Evolutionary conservation across 2,888 invertebrate species (phyloP).

Genomic region (Tillus elongatus): DNA sequence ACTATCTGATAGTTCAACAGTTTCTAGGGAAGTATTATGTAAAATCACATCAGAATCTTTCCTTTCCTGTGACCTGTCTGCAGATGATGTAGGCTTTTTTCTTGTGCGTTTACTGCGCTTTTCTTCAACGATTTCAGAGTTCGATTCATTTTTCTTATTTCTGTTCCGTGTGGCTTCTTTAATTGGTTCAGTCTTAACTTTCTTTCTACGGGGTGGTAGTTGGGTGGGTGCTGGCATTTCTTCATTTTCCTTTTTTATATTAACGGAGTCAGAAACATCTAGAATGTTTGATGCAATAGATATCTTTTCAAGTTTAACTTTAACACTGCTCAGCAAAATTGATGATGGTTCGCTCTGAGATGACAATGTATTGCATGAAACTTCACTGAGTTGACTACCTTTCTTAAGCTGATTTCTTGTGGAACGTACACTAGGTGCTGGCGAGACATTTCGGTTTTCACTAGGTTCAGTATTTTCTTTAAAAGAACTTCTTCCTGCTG

Average conservation of each 20-base stretch:
- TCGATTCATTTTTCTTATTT: background rate
- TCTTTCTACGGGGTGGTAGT: slow-evolving; percentile 25
- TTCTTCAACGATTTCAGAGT: slow-evolving; percentile 8
- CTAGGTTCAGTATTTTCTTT: background rate
- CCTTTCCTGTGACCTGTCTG: no score
- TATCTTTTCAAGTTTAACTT: background rate
- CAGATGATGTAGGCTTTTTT: no score
- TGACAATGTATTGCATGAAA: no score
- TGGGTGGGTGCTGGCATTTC: slow-evolving; percentile 28
- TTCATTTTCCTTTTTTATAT: slow-evolving; percentile 14
- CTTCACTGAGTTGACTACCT: background rate
- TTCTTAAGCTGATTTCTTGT: background rate
- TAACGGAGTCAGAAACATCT: background rate
- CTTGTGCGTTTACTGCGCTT: slow-evolving; percentile 14
- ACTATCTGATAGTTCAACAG: slow-evolving; percentile 24
- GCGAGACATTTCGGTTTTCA: background rate
- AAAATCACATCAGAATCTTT: slow-evolving; percentile 29
- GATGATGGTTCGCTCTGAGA: no score
- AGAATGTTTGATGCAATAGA: no score
- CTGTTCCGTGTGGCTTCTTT: background rate
- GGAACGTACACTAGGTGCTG: background rate
- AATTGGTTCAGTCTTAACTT: slow-evolving; percentile 18
- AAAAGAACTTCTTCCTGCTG: background rate
- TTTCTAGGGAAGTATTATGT: slow-evolving; percentile 22
- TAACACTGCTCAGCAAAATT: no score